Evolutionary conservation across 2,113 vertebrate species (phyloP).

Genomic region (Herpailurus yagouaroundi): DNA sequence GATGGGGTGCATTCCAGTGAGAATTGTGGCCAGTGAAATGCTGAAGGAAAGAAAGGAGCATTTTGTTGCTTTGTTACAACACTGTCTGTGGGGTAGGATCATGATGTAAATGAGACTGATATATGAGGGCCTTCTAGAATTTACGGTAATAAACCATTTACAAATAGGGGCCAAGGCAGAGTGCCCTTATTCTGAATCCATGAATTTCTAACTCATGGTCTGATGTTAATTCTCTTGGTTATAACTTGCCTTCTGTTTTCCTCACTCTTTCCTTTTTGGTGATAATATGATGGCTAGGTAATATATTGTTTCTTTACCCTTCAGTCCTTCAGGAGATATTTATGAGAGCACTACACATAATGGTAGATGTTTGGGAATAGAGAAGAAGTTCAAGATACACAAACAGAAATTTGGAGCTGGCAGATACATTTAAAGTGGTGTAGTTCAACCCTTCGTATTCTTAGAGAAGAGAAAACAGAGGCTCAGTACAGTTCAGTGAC

Average conservation of each 20-base stretch:
- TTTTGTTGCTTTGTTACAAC: conserved; percentile 53
- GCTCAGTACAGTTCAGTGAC: neutral
- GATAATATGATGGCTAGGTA: neutral
- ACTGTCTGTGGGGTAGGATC: conserved; percentile 21
- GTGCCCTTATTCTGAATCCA: conserved; percentile 29
- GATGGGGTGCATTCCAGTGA: neutral
- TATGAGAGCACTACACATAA: neutral
- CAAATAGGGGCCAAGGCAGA: neutral
- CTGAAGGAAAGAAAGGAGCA: conserved; percentile 17
- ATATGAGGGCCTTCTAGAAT: conserved; percentile 60
- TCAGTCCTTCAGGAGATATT: neutral
- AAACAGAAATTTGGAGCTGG: neutral
- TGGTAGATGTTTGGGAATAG: neutral
- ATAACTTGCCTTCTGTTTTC: conserved; percentile 27
- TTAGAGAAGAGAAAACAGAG: neutral
- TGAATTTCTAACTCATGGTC: conserved; percentile 28
- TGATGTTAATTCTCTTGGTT: conserved; percentile 61
- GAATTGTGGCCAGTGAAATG: conserved; percentile 52
- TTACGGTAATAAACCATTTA: conserved; percentile 65
- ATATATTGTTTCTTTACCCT: neutral
- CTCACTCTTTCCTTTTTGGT: neutral
- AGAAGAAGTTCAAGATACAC: conserved; percentile 5
- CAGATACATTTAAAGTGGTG: neutral
- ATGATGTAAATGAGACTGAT: conserved; percentile 52
- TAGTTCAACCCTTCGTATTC: neutral